Percentiles rank a stretch among this genome's conserved stretches.
Conservation (phyloP, 2,888 invertebrate genomes). For the Harmothoe impar region DNA sequence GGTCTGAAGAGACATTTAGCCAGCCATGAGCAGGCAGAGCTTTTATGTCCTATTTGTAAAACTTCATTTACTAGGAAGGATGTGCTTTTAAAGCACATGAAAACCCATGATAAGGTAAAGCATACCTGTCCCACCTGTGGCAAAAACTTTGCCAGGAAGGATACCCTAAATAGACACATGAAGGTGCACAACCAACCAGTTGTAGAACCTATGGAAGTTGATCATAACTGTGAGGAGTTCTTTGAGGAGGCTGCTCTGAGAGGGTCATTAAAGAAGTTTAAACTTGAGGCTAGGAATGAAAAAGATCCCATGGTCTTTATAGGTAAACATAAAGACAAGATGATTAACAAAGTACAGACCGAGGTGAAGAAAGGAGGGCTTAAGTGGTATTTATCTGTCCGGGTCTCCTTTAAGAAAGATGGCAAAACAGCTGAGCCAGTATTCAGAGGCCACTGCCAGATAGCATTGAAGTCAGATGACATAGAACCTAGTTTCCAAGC, state of each 20-base stretch:
- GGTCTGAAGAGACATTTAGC: neutral
- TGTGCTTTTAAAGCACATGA: neutral
- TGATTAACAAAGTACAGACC: neutral
- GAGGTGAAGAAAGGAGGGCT: neutral
- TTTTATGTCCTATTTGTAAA: neutral
- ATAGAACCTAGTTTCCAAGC: neutral
- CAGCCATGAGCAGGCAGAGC: neutral
- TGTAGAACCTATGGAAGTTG: neutral
- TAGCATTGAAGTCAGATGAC: too few species aligned
- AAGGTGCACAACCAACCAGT: neutral
- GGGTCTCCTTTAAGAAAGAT: neutral
- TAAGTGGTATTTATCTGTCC: slow-evolving; percentile 36
- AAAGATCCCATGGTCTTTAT: slow-evolving; percentile 51
- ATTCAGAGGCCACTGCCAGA: slow-evolving; percentile 26
- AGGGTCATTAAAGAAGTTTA: neutral
- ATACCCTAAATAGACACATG: neutral
- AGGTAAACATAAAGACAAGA: neutral
- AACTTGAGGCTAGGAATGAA: too few species aligned
- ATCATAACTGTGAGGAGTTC: slow-evolving; percentile 12
- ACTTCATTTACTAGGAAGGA: slow-evolving; percentile 25
- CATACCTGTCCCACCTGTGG: slow-evolving; percentile 44
- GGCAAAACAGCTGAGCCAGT: neutral
- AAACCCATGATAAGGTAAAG: neutral
- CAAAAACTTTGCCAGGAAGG: slow-evolving; percentile 36
- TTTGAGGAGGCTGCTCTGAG: slow-evolving; percentile 7